These are phyloP conservation scores for Troides oblongomaculatus DNA, from an alignment of 2,888 invertebrate genomes.

Conservation along the genomic window DNA sequence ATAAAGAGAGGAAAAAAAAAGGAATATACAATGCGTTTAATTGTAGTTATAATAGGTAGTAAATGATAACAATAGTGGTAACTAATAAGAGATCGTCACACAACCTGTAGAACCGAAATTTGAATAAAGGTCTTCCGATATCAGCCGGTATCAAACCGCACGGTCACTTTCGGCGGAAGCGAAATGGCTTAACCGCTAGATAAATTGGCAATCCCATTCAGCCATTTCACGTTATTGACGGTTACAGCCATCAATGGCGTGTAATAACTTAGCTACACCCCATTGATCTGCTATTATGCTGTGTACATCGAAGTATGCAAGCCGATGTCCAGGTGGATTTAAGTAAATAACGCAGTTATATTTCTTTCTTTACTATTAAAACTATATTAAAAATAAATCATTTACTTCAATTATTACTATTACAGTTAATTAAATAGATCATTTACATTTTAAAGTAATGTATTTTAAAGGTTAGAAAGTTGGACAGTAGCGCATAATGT, in stretches of 20 bases:
- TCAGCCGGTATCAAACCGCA: slow-evolving; percentile 10
- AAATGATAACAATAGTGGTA: slow-evolving; percentile 1
- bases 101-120: slow-evolving; percentile 3
- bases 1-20: too few species aligned
- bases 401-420: too few species aligned
- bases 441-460: too few species aligned
- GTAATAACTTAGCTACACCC: slow-evolving; percentile 25
- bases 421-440: too few species aligned
- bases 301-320: slow-evolving; percentile 15
- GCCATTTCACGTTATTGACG: slow-evolving; percentile 26
- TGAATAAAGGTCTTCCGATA: slow-evolving; percentile 1
- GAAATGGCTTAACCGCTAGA: slow-evolving; percentile 26
- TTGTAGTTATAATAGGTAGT: neutral
- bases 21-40: too few species aligned
- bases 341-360: too few species aligned
- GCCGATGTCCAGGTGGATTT: slow-evolving; percentile 4
- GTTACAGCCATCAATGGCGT: slow-evolving; percentile 26
- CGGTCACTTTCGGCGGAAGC: slow-evolving; percentile 14
- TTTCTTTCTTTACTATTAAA: too few species aligned
- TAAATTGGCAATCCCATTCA: slow-evolving; percentile 30
- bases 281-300: slow-evolving; percentile 12
- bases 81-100: too few species aligned
- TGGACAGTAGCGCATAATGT: too few species aligned
- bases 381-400: too few species aligned
- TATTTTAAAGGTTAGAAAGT: too few species aligned